Conservation (phyloP, 2,888 invertebrate species). For the Drosophila kambysellisi region DNA sequence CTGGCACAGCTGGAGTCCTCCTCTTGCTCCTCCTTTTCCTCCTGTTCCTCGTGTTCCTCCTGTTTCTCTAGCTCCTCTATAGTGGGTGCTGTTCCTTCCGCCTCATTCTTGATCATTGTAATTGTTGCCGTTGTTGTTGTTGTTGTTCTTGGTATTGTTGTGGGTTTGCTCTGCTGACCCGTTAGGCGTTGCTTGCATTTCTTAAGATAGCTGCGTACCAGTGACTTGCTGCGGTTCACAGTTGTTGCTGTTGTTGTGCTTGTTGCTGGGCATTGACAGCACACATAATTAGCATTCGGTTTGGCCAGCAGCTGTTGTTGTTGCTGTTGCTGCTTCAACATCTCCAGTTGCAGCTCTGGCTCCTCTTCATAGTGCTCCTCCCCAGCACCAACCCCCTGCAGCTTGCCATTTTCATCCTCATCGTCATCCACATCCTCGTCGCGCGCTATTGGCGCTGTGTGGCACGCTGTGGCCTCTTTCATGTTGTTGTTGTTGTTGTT, state of each 20-base stretch:
- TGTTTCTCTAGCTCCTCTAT: slow-evolving; percentile 38
- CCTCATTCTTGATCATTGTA: slow-evolving; percentile 52
- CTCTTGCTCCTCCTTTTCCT: slow-evolving; percentile 11
- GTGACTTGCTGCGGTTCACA: slow-evolving; percentile 84
- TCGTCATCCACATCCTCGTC: slow-evolving; percentile 68
- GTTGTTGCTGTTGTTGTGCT: slow-evolving; percentile 22
- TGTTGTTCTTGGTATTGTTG: slow-evolving; percentile 50
- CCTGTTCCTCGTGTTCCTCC: background rate
- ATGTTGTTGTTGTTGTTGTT: slow-evolving; percentile 33
- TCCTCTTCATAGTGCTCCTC: slow-evolving; percentile 33
- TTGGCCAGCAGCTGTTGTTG: slow-evolving; percentile 44
- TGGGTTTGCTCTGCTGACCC: slow-evolving; percentile 76
- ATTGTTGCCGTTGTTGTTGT: slow-evolving; percentile 40
- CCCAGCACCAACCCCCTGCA: slow-evolving; percentile 42
- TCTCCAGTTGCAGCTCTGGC: slow-evolving; percentile 29
- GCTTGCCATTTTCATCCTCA: slow-evolving; percentile 28
- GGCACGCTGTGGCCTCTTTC: slow-evolving; percentile 60
- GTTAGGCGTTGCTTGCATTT: slow-evolving; percentile 85
- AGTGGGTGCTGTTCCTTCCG: slow-evolving; percentile 35
- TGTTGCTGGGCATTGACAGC: slow-evolving; percentile 69
- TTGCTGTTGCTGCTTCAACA: slow-evolving; percentile 36
- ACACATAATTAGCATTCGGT: slow-evolving; percentile 75
- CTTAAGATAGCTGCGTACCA: slow-evolving; percentile 84
- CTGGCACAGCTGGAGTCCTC: slow-evolving; percentile 59
- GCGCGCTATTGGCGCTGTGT: slow-evolving; percentile 79